Base-by-base conservation (phyloP, 92 coral and sea anemone species). In the Porites evermanni region DNA sequence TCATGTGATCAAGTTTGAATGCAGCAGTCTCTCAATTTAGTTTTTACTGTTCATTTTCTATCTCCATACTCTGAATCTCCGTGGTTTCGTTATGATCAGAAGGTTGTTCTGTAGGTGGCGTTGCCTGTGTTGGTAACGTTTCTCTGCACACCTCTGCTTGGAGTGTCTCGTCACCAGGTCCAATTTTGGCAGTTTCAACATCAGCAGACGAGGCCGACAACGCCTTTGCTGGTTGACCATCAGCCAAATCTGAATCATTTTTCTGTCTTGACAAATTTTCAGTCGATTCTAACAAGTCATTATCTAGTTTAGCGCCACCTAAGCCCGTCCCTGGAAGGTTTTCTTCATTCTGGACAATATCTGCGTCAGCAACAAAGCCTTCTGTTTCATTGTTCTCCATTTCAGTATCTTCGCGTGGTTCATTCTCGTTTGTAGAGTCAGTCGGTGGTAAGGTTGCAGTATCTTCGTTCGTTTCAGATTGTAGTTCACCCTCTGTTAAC, bases 361-460 rank as follows among this genome's bases (percentile, higher is more conserved):
- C 78, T 1, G 13, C 65, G 16, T 10, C 14, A 19, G 29, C 32
- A 9, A 10, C 67, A 67, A 26, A 6, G 17, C n/a, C 59, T 18
- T 44, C 59, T 1, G 78, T 17, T 70, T 81, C 86, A 38, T 12
- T n/a, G 26, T n/a, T 56, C 8, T 4, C 61, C 86, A 81, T 81
- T 70, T 81, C 86, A 71, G 20, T 44, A 32, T 70, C 78, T 70
- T 81, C 77, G 47, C 1, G 38, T 6, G 10, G 29, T 21, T 1
- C 58, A 47, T 7, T 26, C 14, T 26, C 76, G 26, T 81, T 69
- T 19, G 64, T 19, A 24, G 21, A 61, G 19, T n/a, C 59, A 23
- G 70, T 26, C 17, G 67, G 69, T 24, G 56, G 18, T 69, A 50
- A 21, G 12, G 29, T 19, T 7, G 21, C 64, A 52, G 72, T 29